Conservation (phyloP, 2,888 invertebrate genomes). For the Apomyelois bistriatella region DNA sequence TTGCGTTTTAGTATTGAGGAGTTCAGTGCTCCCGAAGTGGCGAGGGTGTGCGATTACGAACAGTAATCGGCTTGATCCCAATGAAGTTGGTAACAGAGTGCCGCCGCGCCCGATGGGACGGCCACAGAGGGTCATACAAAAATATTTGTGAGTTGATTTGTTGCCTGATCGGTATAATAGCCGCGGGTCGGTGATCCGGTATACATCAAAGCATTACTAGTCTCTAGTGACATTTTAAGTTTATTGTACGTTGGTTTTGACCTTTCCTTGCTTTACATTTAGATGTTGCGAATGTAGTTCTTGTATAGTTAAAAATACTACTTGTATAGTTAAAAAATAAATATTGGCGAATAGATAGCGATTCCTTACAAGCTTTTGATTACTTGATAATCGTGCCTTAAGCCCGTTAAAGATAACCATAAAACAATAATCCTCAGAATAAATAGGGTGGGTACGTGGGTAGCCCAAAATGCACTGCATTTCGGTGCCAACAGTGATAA, state of each 20-base stretch:
- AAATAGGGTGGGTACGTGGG: no score
- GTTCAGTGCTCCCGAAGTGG: slow-evolving; percentile 50
- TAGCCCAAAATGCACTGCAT: no score
- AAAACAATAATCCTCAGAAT: no score
- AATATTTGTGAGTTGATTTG: slow-evolving; percentile 26
- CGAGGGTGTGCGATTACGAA: slow-evolving; percentile 67
- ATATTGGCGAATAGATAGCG: no score
- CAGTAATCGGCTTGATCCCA: slow-evolving; percentile 73
- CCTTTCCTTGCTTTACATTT: no score
- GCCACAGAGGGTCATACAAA: slow-evolving; percentile 26
- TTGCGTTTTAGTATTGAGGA: slow-evolving; percentile 45
- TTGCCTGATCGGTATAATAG: slow-evolving; percentile 22
- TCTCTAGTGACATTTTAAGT: neutral
- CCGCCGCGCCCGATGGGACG: slow-evolving; percentile 33
- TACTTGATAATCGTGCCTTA: no score
- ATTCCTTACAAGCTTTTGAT: no score
- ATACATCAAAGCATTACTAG: neutral
- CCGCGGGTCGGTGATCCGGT: slow-evolving; percentile 16
- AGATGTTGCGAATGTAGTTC: no score
- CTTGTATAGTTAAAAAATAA: no score
- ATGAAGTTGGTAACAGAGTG: slow-evolving; percentile 69
- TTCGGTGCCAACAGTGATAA: no score
- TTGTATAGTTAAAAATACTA: no score
- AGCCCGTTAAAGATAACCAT: no score
- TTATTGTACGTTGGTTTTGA: neutral